Percentiles rank a stretch among this genome's conserved stretches.
Conservation (phyloP, 2,797 vertebrate genomes). For the Scyliorhinus canicula region DNA sequence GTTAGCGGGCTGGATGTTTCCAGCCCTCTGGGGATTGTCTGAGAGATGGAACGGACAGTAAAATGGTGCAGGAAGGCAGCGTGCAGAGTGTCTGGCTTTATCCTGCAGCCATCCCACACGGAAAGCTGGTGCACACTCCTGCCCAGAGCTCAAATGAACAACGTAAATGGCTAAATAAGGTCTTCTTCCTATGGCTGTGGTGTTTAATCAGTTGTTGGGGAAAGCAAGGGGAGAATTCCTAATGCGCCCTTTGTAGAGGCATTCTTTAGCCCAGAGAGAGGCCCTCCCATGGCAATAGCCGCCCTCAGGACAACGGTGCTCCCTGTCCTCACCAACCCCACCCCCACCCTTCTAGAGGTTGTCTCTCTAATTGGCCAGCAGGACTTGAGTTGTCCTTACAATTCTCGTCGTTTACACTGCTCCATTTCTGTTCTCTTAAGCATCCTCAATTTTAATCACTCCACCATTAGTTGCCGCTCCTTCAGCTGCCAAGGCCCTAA, state of each 20-base stretch:
- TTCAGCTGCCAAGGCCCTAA: background rate
- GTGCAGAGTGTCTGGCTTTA: background rate
- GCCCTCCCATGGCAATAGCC: too few species aligned
- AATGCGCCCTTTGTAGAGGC: too few species aligned
- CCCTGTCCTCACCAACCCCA: too few species aligned
- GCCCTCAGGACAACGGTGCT: background rate
- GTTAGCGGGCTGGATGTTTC: background rate
- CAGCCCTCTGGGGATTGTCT: background rate
- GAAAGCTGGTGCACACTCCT: too few species aligned
- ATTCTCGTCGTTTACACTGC: background rate
- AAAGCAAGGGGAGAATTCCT: too few species aligned
- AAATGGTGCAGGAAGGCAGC: background rate
- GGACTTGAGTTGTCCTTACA: background rate
- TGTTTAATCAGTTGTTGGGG: too few species aligned
- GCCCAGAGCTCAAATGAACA: too few species aligned
- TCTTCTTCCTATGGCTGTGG: too few species aligned
- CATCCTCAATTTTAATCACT: background rate
- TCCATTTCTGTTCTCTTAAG: background rate
- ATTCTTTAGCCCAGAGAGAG: too few species aligned
- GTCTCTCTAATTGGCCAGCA: background rate
- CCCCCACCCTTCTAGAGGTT: background rate
- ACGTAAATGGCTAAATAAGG: too few species aligned
- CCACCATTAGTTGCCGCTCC: background rate
- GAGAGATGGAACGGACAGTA: background rate
- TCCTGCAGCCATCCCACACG: too few species aligned